Conservation (phyloP, 1,140 invertebrate species). For the Zaprionus vittiger region DNA sequence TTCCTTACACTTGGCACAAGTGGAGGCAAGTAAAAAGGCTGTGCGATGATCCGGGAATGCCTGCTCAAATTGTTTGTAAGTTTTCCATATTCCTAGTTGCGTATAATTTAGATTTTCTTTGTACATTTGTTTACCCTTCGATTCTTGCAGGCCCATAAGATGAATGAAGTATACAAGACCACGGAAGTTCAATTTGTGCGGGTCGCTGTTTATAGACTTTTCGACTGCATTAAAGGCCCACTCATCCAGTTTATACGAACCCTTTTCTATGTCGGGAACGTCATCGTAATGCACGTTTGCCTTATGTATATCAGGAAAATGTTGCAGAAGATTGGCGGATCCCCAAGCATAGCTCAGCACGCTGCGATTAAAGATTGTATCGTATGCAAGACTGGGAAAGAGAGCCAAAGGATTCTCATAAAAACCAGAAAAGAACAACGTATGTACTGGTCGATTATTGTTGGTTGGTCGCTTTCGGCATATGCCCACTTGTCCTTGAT, state of each 20-base stretch:
- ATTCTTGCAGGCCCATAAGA: constrained; percentile 95
- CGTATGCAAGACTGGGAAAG: constrained; percentile 95
- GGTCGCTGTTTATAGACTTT: constrained; percentile 87
- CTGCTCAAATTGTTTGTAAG: constrained; percentile 89
- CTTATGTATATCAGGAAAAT: constrained; percentile 86
- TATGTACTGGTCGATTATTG: constrained; percentile 94
- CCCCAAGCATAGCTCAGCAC: constrained; percentile 90
- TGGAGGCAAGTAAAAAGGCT: constrained; percentile 95
- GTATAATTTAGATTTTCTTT: constrained; percentile 91
- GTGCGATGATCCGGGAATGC: constrained; percentile 92
- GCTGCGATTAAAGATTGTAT: constrained; percentile 96
- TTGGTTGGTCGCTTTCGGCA: constrained; percentile 89
- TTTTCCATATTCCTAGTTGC: constrained; percentile 90
- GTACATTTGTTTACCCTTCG: constrained; percentile 94
- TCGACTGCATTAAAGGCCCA: constrained; percentile 95
- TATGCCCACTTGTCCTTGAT: constrained; percentile 92
- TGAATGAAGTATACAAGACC: constrained; percentile 95
- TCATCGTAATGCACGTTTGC: constrained; percentile 84
- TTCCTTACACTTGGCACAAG: constrained; percentile 94
- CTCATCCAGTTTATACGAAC: constrained; percentile 89
- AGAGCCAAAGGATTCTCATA: constrained; percentile 98
- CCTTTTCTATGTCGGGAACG: constrained; percentile 89
- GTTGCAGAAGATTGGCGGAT: constrained; percentile 94
- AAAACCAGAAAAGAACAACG: constrained; percentile 95
- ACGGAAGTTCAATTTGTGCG: constrained; percentile 85